A percentile compares a stretch with the other conserved stretches of the same genome.
These are phyloP conservation scores for Pseudolaguvia tuberculata DNA, from an alignment of 2,113 vertebrate species.

Conservation along the genomic window DNA sequence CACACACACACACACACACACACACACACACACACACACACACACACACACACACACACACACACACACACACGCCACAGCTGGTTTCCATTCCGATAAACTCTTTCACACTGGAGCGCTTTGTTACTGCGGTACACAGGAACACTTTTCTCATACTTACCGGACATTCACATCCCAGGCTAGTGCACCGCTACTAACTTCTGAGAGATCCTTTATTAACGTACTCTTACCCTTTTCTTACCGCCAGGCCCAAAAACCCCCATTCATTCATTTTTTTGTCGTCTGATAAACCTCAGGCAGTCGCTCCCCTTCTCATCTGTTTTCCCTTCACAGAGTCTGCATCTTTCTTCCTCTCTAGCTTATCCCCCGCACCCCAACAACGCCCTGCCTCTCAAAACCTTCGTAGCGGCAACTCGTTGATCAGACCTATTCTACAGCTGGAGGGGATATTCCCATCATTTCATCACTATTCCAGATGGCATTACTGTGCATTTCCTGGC, in stretches of 20 bases:
- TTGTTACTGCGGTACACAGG: conserved; percentile 26
- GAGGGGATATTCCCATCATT: conserved; percentile 50
- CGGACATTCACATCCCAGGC: conserved; percentile 8
- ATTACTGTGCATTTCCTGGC: conserved; percentile 54
- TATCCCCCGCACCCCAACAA: conserved; percentile 5
- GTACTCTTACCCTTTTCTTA: not conserved
- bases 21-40: no score
- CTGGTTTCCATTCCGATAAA: conserved; percentile 43
- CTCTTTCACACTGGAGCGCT: conserved; percentile 35
- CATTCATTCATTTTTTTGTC: not conserved
- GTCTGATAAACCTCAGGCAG: conserved; percentile 1
- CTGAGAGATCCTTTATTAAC: no score
- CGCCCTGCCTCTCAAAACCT: no score
- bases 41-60: no score
- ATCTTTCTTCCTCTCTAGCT: not conserved
- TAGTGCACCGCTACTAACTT: not conserved
- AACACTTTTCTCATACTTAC: conserved; percentile 17
- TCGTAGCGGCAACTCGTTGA: conserved; percentile 38
- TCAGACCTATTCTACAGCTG: conserved; percentile 33
- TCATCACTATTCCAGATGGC: conserved; percentile 57
- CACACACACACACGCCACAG: conserved; percentile 32
- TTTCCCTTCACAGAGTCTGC: not conserved
- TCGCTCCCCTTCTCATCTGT: not conserved
- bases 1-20: no score
- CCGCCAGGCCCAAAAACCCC: not conserved